Evolutionary conservation across 1,140 invertebrate species (phyloP), one percentile per base, ranked within the genome.

Genomic region (Augochlora pura): DNA sequence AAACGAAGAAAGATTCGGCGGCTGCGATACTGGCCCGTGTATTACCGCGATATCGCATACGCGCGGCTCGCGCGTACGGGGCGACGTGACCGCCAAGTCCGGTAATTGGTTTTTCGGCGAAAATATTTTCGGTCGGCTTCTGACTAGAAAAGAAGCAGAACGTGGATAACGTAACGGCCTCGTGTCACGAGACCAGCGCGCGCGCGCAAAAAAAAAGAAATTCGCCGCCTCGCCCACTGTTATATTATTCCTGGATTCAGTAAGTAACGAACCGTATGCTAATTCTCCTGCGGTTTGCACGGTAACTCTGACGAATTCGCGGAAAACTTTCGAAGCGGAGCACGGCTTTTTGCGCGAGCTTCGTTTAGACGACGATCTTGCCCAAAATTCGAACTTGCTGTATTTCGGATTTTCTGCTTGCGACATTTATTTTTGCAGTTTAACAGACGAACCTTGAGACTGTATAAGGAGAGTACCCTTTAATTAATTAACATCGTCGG

Each of bases 211-310:
- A 69, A 79, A 62, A 49, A 57, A 62, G 49, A 57, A 62, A 52
- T 70, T 62, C 38, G 59, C 27, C 27, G 10, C 23, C 54, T 46
- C 32, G 25, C 27, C 12, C 6, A 54, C n/a, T 49, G 12, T 39
- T 72, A 65, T 68, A 82, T 82, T 66, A 66, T 49, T 68, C 10
- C 54, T 8, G 10, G 63, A 65, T 77, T 62, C 65, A 21, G 27
- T 59, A 52, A 82, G 75, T 83, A 84, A 84, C 82, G 80, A 84
- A 83, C 81, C 46, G 65, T 73, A 83, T 83, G 82, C 81, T 83
- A 79, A 84, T 83, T 66, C 64, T 39, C 32, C 64, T 57, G 38
- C 23, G 39, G 49, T 54, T 39, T 21, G 73, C 62, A 59, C 27
- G 38, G 42, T 57, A 62, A 7, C 52, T 70, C 39, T 46, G n/a